Conservation (phyloP, 2,797 vertebrate species). For the Galaxias olidus region DNA sequence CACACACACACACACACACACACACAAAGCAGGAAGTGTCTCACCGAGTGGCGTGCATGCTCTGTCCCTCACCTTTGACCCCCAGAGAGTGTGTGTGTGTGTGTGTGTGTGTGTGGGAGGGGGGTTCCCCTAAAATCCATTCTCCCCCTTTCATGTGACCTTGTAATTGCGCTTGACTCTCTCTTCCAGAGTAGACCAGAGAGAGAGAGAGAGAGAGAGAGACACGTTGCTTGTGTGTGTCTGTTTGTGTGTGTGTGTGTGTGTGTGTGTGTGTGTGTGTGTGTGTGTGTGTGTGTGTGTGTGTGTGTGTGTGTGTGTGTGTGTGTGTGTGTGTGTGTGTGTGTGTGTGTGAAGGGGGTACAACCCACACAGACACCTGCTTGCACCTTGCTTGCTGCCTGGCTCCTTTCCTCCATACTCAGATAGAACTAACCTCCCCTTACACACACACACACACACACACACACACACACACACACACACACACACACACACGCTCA, state of each 20-base stretch:
- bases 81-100: conserved; percentile 37
- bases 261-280: conserved; percentile 33
- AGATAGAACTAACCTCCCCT: conserved; percentile 19
- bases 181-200: conserved; percentile 14
- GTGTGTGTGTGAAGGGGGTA: conserved; percentile 47
- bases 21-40: conserved; percentile 61
- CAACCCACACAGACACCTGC: conserved; percentile 78
- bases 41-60: conserved; percentile 51
- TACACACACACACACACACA: not conserved
- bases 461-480: conserved; percentile 39
- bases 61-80: conserved; percentile 62
- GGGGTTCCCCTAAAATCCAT: conserved; percentile 63
- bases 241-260: too few relatives aligned
- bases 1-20: conserved; percentile 28
- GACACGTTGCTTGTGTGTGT: too few relatives aligned
- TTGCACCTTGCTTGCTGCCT: conserved; percentile 38
- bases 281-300: conserved; percentile 34
- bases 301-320: conserved; percentile 34
- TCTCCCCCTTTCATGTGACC: conserved; percentile 62
- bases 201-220: too few relatives aligned
- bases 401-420: conserved; percentile 1
- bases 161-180: conserved; percentile 65
- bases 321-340: conserved; percentile 35
- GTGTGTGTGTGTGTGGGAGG: conserved; percentile 35
- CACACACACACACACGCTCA: conserved; percentile 56